Base-by-base conservation (phyloP, 2,113 vertebrate genomes). In the Microcebus lehilahytsara region DNA sequence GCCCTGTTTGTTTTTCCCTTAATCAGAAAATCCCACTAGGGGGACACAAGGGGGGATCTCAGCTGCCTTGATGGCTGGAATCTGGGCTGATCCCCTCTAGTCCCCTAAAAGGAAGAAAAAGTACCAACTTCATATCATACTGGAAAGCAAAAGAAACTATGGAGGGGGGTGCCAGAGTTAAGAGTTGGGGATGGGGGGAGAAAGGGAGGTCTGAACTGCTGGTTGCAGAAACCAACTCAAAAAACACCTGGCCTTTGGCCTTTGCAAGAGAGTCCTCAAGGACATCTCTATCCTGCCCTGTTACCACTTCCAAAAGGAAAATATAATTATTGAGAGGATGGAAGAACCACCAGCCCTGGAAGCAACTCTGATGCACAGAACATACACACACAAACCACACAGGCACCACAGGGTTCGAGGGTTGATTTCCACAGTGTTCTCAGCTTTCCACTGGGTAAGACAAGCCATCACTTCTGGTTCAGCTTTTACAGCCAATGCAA, bases 401-500 rank as follows among this genome's bases (percentile, higher is more conserved):
- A 0, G 53, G n/a, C 83, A 56, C 60, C n/a, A 67, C 37, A 11
- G 49, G 74, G 74, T 16, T 23, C 17, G 71, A 74, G 25, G 83
- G 95, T 91, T 51, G 92, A 60, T 85, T 97, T 92, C 93, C 86
- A 53, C 37, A 17, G 62, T 20, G 87, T 75, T 98, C 95, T 98
- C 97, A 81, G 37, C 71, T 98, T 97, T 85, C 97, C 85, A 40
- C 56, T 40, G 34, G 62, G 93, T 92, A 93, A 96, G 94, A 95
- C 95, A 96, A 98, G 89, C 95, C 91, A 95, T 64, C 81, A 51
- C 84, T 84, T 96, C 96, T 96, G 78, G 58, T 85, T 96, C 74
- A 8, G 84, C 72, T 81, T 91, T 79, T 94, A 96, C 1, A 3
- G 83, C 85, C 97, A 58, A 37, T 64, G 91, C 92, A 97, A 97